phyloP scores from a whole-genome alignment of 2,113 vertebrate species.

The Carlito syrichta region DNA sequence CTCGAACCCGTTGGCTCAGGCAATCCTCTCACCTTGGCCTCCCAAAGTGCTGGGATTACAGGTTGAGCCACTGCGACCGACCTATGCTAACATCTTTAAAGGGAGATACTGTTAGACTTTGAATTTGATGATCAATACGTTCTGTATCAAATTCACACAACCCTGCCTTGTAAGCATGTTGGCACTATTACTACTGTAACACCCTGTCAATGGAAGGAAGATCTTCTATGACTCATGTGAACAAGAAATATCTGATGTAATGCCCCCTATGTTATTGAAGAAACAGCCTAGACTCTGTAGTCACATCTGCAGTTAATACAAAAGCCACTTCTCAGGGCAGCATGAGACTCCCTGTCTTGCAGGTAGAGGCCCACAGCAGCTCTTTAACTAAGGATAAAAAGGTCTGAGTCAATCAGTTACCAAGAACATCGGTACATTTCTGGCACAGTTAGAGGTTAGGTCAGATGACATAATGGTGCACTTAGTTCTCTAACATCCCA shows the following conservation, averaged over 20 bases:
- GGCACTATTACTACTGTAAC: background rate
- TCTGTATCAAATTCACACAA: background rate
- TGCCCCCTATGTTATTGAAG: background rate
- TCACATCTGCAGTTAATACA: background rate
- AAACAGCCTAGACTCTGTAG: background rate
- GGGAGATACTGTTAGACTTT: background rate
- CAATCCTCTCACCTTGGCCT: too few relatives aligned
- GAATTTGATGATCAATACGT: background rate
- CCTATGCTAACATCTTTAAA: background rate
- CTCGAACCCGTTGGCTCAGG: too few relatives aligned
- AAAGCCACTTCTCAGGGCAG: background rate
- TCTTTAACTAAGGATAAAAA: background rate
- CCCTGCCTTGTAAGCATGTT: background rate
- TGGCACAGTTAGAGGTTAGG: background rate
- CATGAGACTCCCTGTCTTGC: background rate
- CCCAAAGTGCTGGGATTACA: too few relatives aligned
- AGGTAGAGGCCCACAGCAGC: background rate
- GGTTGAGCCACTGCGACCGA: too few relatives aligned
- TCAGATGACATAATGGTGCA: background rate
- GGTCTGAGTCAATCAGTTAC: background rate
- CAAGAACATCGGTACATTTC: background rate
- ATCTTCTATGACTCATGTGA: background rate
- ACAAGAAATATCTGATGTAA: background rate
- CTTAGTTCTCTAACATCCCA: background rate
- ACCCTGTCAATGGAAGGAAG: background rate